Base-by-base conservation (phyloP, 2,113 vertebrate species). In the Xenopus laevis region DNA sequence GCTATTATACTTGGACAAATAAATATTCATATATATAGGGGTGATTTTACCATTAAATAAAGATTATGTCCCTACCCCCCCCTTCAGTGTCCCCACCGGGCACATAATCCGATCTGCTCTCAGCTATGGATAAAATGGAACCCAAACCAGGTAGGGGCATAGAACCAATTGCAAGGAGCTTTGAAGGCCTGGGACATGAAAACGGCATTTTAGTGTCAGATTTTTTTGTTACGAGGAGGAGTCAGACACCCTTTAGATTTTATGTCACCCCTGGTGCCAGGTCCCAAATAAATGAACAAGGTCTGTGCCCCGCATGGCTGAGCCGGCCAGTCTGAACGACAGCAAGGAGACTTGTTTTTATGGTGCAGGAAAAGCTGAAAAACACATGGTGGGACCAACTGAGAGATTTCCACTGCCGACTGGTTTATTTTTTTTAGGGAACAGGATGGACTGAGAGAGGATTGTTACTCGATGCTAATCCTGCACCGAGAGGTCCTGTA, bases 211-310 rank as follows among this genome's bases (percentile, higher is more conserved):
- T 64, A 64, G 44, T 33, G 61, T 47, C 46, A 44, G 46, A 52
- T 44, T 67, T 21, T 47, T 18, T 69, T 52, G 33, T 52, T 46
- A 50, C 59, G 23, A 69, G 55, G 61, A 40, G 60, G 68, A 52
- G 52, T 64, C 74, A 77, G 74, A 77, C 74, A 53, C 30, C 27
- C 67, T 77, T 77, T 77, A 77, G 70, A 70, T 67, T 77, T 77
- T 77, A 77, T 53, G 59, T 68, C 59, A 44, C 46, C 50, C 10
- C 59, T 77, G 74, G 74, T 64, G 74, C 67, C 67, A 33, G 60
- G 59, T 64, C 59, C 18, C 74, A 77, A 63, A 65, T 73, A 73
- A 76, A 76, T 62, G 53, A 70, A 77, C 40, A 62, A 40, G 50
- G 67, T 75, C 65, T 47, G 44, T 47, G 55, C 57, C 66, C 65